Conservation (phyloP, 2,888 invertebrate genomes). For the Ecliptopera silaceata region DNA sequence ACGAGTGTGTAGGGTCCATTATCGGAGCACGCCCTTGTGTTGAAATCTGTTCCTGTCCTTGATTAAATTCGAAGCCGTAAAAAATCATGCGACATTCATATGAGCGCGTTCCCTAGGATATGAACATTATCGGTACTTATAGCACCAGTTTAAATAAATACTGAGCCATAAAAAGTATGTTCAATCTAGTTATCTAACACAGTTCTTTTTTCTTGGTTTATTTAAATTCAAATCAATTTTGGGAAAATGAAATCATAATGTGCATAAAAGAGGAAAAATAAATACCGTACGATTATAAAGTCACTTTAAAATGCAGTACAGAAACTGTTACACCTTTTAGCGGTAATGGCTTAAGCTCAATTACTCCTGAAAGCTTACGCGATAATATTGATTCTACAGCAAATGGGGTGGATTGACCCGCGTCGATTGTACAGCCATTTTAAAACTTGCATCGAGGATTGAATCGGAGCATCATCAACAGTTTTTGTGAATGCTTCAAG, state of each 20-base stretch:
- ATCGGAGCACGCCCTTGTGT: slow-evolving; percentile 41
- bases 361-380: slow-evolving; percentile 38
- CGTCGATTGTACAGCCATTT: slow-evolving; percentile 24
- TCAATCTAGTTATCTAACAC: too few species aligned
- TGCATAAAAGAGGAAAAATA: not conserved
- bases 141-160: slow-evolving; percentile 4
- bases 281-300: slow-evolving; percentile 1
- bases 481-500: not conserved
- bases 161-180: too few species aligned
- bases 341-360: slow-evolving; percentile 37
- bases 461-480: slow-evolving; percentile 1
- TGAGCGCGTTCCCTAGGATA: slow-evolving; percentile 33
- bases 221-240: too few species aligned
- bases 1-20: slow-evolving; percentile 37
- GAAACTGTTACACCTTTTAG: slow-evolving; percentile 32
- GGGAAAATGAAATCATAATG: too few species aligned
- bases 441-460: slow-evolving; percentile 15
- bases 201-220: too few species aligned
- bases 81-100: slow-evolving; percentile 54
- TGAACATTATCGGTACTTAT: slow-evolving; percentile 17
- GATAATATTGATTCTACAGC: slow-evolving; percentile 39
- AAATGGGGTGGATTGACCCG: slow-evolving; percentile 41
- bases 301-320: slow-evolving; percentile 20
- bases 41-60: slow-evolving; percentile 45
- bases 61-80: slow-evolving; percentile 71